Evolutionary conservation across 2,888 invertebrate species (phyloP), one percentile per base, ranked within the genome.

Genomic region (Buathra laborator): DNA sequence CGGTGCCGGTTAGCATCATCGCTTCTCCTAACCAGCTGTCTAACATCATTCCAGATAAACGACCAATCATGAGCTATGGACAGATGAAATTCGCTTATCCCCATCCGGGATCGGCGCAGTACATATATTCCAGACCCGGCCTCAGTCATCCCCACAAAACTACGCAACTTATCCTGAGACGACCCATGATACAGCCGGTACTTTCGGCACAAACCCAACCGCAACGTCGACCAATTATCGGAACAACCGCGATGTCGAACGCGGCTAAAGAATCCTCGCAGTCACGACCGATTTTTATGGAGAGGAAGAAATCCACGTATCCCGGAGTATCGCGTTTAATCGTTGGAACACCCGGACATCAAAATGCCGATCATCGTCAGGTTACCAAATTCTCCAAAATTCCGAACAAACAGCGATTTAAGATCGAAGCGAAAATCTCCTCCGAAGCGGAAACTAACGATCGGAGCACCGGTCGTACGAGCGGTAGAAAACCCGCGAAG

Each of bases 401-500:
- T 14, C 90, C 92, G 0, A 16, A 81, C 3, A 90, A 90, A 59
- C 89, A 88, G n/a, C 85, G 88, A 32, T 44, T 5, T 0, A 87
- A 86, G 10, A 80, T 85, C n/a, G 86, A 86, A 48, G 43, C 78
- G 0, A 87, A 89, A n/a, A 62, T 72, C 14, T 75, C 85, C 5
- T 77, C 77, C 16, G 67, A 64, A 10, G 70, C 80, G 9, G 77
- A 76, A 2, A n/a, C 24, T 0, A 44, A 62, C 0, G 78, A 84
- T 16, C 37, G 48, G 1, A 85, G 79, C 16, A 32, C 19, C 16
- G 44, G 71, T 10, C 46, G 68, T 6, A 29, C 53, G 19, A 79
- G 43, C 32, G 19, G 32, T 9, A 67, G 90, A 70, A 91, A 91
- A 48, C 92, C 92, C 3, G 97, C 97, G 0, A 93, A 96, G 0